These are phyloP conservation scores for Pteronura brasiliensis DNA, from an alignment of 2,113 vertebrate genomes.

Conservation along the genomic window DNA sequence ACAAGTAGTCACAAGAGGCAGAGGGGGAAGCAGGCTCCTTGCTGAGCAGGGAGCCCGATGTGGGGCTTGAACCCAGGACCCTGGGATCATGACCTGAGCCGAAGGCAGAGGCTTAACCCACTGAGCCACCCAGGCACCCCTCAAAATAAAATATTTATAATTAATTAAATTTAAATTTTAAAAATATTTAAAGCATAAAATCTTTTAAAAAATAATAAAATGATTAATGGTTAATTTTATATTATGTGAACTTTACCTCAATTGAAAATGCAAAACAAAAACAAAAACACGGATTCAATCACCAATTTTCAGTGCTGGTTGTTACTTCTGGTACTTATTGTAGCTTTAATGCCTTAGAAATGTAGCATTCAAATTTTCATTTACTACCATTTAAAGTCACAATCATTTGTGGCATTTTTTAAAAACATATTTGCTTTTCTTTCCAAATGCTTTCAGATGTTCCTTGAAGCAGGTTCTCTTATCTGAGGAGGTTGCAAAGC, in stretches of 20 bases:
- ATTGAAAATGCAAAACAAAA: neutral
- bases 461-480: neutral
- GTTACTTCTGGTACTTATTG: neutral
- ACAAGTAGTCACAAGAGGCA: too few relatives aligned
- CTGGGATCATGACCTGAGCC: too few relatives aligned
- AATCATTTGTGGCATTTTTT: neutral
- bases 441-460: neutral
- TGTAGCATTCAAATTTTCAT: neutral
- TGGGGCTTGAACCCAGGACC: too few relatives aligned
- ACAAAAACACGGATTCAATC: neutral
- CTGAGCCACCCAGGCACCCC: too few relatives aligned
- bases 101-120: too few relatives aligned
- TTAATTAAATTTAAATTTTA: too few relatives aligned
- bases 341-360: neutral
- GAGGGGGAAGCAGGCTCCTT: too few relatives aligned
- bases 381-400: neutral
- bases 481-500: neutral
- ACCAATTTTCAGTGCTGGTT: neutral
- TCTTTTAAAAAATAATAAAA: neutral
- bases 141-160: neutral
- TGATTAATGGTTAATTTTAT: neutral
- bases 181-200: neutral
- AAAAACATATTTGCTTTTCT: neutral
- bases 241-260: neutral
- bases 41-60: too few relatives aligned